Evolutionary conservation across 2,888 invertebrate species (phyloP).

Genomic region (Metellina segmentata): DNA sequence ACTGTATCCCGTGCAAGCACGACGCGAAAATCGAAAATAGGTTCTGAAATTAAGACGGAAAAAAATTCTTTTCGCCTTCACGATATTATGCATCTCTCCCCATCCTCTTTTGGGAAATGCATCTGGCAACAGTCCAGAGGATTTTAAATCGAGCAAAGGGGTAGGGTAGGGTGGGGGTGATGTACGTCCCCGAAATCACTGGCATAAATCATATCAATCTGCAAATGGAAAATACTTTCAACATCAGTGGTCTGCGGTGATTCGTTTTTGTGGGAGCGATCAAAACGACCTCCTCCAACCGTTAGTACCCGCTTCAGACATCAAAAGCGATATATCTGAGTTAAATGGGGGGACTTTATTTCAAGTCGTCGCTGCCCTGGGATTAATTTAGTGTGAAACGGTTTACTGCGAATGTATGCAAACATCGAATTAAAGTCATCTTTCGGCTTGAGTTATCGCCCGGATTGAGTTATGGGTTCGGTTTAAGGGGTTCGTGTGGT

Average conservation of each 20-base stretch:
- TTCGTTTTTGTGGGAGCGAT: slow-evolving; percentile 48
- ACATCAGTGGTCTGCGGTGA: slow-evolving; percentile 44
- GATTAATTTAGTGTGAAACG: slow-evolving; percentile 67
- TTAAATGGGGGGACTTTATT: slow-evolving; percentile 46
- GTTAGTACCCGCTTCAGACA: slow-evolving; percentile 4
- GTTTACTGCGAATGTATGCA: slow-evolving; percentile 42
- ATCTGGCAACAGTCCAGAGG: slow-evolving; percentile 14
- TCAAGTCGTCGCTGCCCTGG: slow-evolving; percentile 11
- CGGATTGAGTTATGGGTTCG: slow-evolving; percentile 1
- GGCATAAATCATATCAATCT: slow-evolving; percentile 70
- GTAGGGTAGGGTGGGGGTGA: background rate
- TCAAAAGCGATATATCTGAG: background rate
- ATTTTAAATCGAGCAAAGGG: background rate
- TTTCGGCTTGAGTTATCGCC: slow-evolving; percentile 34
- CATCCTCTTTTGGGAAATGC: background rate
- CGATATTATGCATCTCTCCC: background rate
- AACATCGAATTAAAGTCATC: slow-evolving; percentile 51
- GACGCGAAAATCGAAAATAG: too few species aligned
- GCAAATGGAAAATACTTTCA: slow-evolving; percentile 71
- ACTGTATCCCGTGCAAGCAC: too few species aligned
- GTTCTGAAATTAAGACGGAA: slow-evolving; percentile 8
- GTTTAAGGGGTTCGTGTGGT: background rate
- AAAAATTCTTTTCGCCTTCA: background rate
- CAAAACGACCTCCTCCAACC: slow-evolving; percentile 6
- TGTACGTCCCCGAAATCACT: slow-evolving; percentile 8